Conservation (phyloP, 2,888 invertebrate species). For the Loripinus fragilis region DNA sequence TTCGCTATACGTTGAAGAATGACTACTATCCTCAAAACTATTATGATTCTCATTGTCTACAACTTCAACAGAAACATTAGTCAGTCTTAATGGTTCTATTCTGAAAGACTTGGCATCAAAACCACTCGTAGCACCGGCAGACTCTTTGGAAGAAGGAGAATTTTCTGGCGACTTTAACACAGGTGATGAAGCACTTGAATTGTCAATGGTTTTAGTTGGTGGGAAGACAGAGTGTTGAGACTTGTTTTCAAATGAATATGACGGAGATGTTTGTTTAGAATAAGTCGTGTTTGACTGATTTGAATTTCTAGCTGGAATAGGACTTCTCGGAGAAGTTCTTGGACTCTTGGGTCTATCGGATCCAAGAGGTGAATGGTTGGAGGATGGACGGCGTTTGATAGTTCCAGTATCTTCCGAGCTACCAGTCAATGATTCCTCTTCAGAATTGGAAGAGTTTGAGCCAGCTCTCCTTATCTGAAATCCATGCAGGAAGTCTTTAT, state of each 20-base stretch:
- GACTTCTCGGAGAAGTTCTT: constrained; percentile 55
- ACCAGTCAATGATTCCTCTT: constrained; percentile 75
- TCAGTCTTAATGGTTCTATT: constrained; percentile 58
- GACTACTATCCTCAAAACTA: constrained; percentile 43
- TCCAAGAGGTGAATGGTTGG: constrained; percentile 52
- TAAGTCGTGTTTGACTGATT: constrained; percentile 15
- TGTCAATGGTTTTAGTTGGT: neutral
- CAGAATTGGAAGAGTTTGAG: constrained; percentile 79
- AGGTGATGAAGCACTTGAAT: constrained; percentile 11
- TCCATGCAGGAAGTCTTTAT: constrained; percentile 73
- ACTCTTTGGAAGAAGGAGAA: constrained; percentile 1
- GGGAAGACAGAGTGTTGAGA: neutral
- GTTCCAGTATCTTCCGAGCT: constrained; percentile 80
- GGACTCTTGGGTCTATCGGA: constrained; percentile 57
- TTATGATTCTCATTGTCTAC: constrained; percentile 26
- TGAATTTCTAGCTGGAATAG: constrained; percentile 20
- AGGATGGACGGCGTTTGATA: constrained; percentile 77
- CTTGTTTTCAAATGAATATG: constrained; percentile 19
- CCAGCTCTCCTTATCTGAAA: constrained; percentile 73
- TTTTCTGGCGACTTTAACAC: neutral
- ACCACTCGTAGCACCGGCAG: neutral
- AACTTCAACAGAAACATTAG: constrained; percentile 46
- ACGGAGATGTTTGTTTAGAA: constrained; percentile 41
- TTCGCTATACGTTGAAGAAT: constrained; percentile 53
- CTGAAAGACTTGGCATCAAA: constrained; percentile 45